phyloP scores from a whole-genome alignment of 2,797 vertebrate genomes.

The Gastrophryne carolinensis region DNA sequence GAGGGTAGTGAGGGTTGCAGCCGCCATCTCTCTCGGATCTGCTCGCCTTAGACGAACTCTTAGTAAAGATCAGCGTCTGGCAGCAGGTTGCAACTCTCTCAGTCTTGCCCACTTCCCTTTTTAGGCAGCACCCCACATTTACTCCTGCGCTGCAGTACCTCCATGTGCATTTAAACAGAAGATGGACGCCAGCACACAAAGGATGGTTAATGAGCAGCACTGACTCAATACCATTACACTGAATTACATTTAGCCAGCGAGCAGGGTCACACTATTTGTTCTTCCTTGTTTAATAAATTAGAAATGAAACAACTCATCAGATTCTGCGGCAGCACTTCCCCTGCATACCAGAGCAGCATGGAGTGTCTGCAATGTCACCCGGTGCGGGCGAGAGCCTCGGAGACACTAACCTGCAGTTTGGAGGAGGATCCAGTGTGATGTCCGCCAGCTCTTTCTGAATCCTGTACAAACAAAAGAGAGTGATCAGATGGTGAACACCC shows the following conservation, averaged over 20 bases:
- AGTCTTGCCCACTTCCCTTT: no score
- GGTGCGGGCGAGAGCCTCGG: background rate
- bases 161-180: background rate
- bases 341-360: background rate
- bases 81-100: no score
- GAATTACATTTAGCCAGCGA: background rate
- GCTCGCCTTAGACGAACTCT: no score
- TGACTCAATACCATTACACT: background rate
- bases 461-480: conserved; percentile 67
- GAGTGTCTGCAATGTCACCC: conserved; percentile 8
- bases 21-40: no score
- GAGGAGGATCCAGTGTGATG: conserved; percentile 92
- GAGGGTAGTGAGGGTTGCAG: no score
- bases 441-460: conserved; percentile 97
- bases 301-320: background rate
- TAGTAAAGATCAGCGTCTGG: no score
- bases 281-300: background rate
- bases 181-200: background rate
- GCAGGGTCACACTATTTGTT: background rate
- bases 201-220: background rate
- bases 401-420: conserved; percentile 87
- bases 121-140: no score
- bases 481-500: no score
- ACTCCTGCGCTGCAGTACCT: no score
- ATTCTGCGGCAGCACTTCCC: background rate